phyloP scores from a whole-genome alignment of 2,113 vertebrate genomes.

The Ophthalmolycus amberensis region DNA sequence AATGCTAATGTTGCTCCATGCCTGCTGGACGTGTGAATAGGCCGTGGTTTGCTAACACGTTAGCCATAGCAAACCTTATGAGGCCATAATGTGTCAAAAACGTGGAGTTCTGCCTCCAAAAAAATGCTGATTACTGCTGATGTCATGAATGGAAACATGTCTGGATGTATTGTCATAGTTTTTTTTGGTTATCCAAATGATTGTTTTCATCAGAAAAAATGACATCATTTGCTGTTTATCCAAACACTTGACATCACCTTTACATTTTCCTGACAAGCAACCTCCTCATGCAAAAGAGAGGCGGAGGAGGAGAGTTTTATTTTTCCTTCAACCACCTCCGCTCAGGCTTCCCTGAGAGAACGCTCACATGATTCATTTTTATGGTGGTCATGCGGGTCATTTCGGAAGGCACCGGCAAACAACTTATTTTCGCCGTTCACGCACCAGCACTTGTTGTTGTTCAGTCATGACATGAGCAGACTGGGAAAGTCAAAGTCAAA shows the following conservation, averaged over 20 bases:
- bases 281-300: neutral
- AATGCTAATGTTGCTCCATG: neutral
- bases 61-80: neutral
- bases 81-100: neutral
- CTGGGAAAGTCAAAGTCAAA: slow-evolving; percentile 11
- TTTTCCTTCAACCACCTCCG: neutral
- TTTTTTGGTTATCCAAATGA: neutral
- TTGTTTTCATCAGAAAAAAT: neutral
- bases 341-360: neutral
- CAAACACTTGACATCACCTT: neutral
- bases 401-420: neutral
- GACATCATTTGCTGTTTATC: neutral
- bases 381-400: neutral
- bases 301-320: neutral
- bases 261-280: neutral
- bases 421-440: neutral
- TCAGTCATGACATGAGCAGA: neutral
- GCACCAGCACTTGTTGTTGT: neutral
- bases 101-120: neutral
- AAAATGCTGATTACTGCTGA: neutral
- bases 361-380: neutral
- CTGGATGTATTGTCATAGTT: neutral
- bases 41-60: neutral
- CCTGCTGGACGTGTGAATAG: neutral
- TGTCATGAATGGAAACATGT: neutral